Conservation (phyloP, 92 coral and sea anemone genomes). For the Siderastrea radians region DNA sequence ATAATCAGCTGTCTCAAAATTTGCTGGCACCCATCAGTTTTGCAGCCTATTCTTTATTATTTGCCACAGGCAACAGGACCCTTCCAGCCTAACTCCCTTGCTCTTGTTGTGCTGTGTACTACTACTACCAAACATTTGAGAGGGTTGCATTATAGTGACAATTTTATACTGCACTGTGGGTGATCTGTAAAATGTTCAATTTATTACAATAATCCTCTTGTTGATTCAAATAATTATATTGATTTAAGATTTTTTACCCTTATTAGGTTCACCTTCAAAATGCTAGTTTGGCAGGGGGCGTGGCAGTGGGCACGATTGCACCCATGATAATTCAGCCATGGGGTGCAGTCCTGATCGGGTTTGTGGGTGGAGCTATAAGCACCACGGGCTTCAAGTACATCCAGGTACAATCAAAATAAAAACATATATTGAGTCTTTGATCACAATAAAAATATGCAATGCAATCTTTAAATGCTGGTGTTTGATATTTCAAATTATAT, state of each 20-base stretch:
- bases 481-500: too few species aligned
- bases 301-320: slow-evolving; percentile 90
- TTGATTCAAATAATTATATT: not conserved
- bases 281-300: slow-evolving; percentile 97
- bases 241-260: not conserved
- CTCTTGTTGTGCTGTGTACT: too few species aligned
- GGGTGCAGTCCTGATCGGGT: slow-evolving; percentile 90
- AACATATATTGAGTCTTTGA: not conserved
- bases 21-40: too few species aligned
- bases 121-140: too few species aligned
- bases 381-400: slow-evolving; percentile 88
- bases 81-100: too few species aligned
- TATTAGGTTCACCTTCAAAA: slow-evolving; percentile 93
- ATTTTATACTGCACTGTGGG: too few species aligned
- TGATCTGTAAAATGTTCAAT: too few species aligned
- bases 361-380: slow-evolving; percentile 85
- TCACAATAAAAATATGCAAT: not conserved
- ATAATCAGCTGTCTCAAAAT: too few species aligned
- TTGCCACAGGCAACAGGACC: too few species aligned
- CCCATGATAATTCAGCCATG: slow-evolving; percentile 97
- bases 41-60: too few species aligned
- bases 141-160: too few species aligned
- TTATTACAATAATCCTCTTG: not conserved
- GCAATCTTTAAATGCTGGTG: not conserved
- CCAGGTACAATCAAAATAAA: slow-evolving; percentile 62